Evolutionary conservation across 2,113 vertebrate genomes (phyloP).

Genomic region (Sprattus sprattus): DNA sequence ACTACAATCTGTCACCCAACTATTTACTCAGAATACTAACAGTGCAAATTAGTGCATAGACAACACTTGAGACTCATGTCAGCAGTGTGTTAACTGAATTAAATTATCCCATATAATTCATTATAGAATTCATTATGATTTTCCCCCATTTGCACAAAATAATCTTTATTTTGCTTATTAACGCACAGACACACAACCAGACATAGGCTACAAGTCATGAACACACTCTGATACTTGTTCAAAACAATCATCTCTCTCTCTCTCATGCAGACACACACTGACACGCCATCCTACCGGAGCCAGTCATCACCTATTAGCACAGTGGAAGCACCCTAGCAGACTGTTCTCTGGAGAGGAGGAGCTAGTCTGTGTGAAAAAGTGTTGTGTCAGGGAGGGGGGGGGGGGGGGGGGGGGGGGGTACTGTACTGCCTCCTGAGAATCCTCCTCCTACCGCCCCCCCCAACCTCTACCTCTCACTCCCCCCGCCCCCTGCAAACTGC

Average conservation of each 20-base stretch:
- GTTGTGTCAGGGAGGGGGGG: conserved; percentile 16
- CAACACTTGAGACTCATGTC: neutral
- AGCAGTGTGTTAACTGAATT: neutral
- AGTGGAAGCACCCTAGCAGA: neutral
- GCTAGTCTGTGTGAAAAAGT: conserved; percentile 23
- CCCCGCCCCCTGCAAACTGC: neutral
- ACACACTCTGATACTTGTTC: neutral
- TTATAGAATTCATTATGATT: neutral
- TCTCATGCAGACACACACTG: no score
- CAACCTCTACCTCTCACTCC: neutral
- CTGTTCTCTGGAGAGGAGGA: neutral
- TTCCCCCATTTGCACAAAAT: neutral
- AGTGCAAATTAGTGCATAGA: neutral
- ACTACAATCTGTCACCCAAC: neutral
- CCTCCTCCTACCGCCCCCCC: neutral
- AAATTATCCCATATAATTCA: neutral
- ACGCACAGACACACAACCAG: neutral
- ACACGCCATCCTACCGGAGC: neutral
- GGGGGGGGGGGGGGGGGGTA: conserved; percentile 17
- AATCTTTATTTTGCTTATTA: neutral
- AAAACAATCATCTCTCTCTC: neutral
- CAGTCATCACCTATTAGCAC: neutral
- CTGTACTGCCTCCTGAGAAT: conserved; percentile 19
- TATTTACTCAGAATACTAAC: neutral
- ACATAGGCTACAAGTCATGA: neutral